phyloP scores from a whole-genome alignment of 2,797 vertebrate species.

The Enteromius afrohamiltoni region DNA sequence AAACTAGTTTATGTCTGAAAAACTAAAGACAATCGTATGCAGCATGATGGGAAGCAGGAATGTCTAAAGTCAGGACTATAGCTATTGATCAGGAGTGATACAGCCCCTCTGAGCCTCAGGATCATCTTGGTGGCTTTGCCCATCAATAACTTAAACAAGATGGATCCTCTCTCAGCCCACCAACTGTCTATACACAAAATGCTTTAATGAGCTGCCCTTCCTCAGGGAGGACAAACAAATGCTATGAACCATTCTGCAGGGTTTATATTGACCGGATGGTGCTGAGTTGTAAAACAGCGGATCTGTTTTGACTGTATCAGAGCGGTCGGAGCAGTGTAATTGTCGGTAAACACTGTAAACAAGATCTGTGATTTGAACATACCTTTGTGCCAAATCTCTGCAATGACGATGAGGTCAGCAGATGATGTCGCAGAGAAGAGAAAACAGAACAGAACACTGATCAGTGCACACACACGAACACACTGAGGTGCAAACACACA shows the following conservation, averaged over 20 bases:
- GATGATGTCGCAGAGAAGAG: conserved; percentile 22
- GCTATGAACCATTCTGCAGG: neutral
- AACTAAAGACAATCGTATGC: neutral
- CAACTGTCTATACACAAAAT: neutral
- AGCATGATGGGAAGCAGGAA: conserved; percentile 35
- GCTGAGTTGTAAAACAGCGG: neutral
- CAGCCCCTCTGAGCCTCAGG: conserved; percentile 35
- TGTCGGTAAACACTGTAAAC: neutral
- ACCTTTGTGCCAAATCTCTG: conserved; percentile 78
- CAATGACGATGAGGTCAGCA: conserved; percentile 38
- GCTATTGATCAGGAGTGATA: conserved; percentile 56
- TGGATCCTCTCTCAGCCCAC: conserved; percentile 25
- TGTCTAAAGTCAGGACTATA: conserved; percentile 31
- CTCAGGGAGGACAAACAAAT: conserved; percentile 33
- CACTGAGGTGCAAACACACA: neutral
- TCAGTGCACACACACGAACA: neutral
- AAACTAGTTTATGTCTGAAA: too few species aligned
- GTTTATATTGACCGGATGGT: neutral
- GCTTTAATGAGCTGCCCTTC: conserved; percentile 25
- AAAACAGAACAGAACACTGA: conserved; percentile 16
- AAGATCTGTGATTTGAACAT: conserved; percentile 53
- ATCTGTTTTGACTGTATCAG: neutral
- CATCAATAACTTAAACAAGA: conserved; percentile 55
- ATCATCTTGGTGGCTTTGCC: conserved; percentile 41
- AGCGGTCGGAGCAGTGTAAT: neutral